Conservation (phyloP, 2,888 invertebrate species). For the Spisula subtruncata region DNA sequence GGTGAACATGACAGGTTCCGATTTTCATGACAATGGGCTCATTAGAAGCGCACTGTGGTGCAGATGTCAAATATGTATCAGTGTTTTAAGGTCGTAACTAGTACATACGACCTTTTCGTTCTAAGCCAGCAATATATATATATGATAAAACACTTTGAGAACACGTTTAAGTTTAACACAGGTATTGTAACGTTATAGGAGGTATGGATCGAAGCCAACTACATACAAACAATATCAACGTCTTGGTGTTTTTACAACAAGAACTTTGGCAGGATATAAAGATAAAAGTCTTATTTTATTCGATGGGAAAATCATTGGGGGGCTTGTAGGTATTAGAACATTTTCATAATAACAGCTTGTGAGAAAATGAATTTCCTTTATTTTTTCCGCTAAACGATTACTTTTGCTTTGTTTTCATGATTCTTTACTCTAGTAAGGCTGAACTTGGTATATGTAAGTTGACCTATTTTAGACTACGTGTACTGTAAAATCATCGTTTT, state of each 20-base stretch:
- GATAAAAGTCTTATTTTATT: constrained; percentile 41
- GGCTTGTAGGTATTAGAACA: background rate
- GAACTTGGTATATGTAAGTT: background rate
- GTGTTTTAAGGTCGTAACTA: no score
- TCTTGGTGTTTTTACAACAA: constrained; percentile 23
- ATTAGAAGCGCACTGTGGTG: no score
- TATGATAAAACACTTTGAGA: constrained; percentile 11
- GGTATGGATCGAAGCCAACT: constrained; percentile 44
- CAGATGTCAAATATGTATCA: no score
- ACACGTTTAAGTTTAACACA: background rate
- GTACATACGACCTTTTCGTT: no score
- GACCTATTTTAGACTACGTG: background rate
- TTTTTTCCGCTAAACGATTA: background rate
- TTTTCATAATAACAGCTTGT: background rate
- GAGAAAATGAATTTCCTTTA: background rate
- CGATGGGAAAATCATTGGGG: background rate
- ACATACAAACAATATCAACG: constrained; percentile 22
- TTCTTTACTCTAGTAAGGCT: no score
- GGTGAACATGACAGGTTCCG: no score
- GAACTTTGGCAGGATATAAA: constrained; percentile 25
- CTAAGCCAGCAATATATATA: no score
- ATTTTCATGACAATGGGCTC: no score
- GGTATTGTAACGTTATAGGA: constrained; percentile 34
- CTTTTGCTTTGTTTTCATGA: background rate
- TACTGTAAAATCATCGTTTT: no score